Base-by-base conservation (phyloP, 2,888 invertebrate species). In the Chesias legatella region DNA sequence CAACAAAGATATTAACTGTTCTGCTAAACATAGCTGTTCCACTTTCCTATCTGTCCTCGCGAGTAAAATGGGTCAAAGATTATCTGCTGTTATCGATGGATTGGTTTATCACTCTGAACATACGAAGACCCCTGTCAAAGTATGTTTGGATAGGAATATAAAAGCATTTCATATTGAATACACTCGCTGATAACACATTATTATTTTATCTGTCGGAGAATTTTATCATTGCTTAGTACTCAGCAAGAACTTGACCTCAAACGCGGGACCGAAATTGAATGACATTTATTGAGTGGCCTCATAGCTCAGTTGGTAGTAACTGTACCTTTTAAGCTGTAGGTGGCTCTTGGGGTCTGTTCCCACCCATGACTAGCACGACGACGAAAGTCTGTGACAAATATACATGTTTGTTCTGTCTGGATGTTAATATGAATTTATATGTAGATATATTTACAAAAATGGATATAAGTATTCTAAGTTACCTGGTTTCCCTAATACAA, bases 61-160 rank as follows among this genome's bases (percentile, higher is more conserved):
- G 58, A 43, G 31, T 34, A 13, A 68, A 60, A 44, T 67, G 49
- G 70, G 70, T 65, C 65, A 64, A 50, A 51, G 53, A 60, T 67
- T 36, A 32, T 45, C 26, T 30, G 26, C 10, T 30, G 26, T 17
- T 48, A 39, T 43, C 35, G 22, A 27, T 23, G 10, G 8, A 10
- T 11, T 13, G 3, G 34, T 22, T 33, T 49, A 41, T 50, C 45
- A 7, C 13, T 8, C 22, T 9, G 24, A 11, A 37, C 42, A 35
- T 46, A 45, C 49, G 32, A 32, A 17, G 13, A 24, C 45, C 48
- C 43, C 20, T 40, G 38, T 45, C 45, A 43, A 30, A 7, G 25
- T 9, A 28, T 46, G 17, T 46, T 39, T 42, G 27, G 31, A 30
- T 40, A 37, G 21, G 9, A 10, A 22, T 37, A 40, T 44, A 36